A percentile compares a stretch with the other conserved stretches of the same genome.
These are phyloP conservation scores for Patella ulyssiponensis DNA, from an alignment of 2,888 invertebrate species.

Conservation along the genomic window DNA sequence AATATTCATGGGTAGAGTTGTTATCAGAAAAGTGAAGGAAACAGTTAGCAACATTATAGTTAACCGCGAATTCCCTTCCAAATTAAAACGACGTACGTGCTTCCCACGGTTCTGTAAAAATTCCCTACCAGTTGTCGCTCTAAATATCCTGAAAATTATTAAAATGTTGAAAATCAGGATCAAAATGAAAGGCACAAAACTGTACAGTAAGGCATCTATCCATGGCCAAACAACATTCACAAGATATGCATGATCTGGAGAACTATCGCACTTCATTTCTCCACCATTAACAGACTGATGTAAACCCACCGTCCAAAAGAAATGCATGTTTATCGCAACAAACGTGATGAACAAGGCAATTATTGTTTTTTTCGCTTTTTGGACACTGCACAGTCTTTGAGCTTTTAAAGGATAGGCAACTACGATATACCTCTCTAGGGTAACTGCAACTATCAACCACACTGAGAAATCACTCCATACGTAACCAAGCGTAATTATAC, in stretches of 20 bases:
- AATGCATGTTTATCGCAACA: constrained; percentile 50
- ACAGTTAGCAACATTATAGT: constrained; percentile 62
- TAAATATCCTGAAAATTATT: constrained; percentile 47
- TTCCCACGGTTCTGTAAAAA: not conserved
- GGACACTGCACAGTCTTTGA: constrained; percentile 47
- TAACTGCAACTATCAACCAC: constrained; percentile 61
- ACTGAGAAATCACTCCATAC: constrained; percentile 65
- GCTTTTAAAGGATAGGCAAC: constrained; percentile 60
- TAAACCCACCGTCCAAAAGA: constrained; percentile 54
- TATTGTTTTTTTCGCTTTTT: constrained; percentile 51
- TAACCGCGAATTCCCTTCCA: constrained; percentile 45
- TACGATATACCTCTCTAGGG: constrained; percentile 58
- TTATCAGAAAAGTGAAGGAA: constrained; percentile 66
- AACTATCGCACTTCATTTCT: constrained; percentile 41
- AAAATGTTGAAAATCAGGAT: constrained; percentile 54
- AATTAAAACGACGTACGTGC: constrained; percentile 17
- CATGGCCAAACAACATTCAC: constrained; percentile 64
- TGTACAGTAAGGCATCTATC: constrained; percentile 66
- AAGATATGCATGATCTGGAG: constrained; percentile 36
- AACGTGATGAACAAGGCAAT: constrained; percentile 39
- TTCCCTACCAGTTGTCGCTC: constrained; percentile 15
- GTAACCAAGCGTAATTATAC: constrained; percentile 57
- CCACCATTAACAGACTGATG: constrained; percentile 16
- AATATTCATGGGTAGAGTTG: constrained; percentile 66
- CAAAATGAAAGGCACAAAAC: constrained; percentile 64